phyloP scores from a whole-genome alignment of 2,113 vertebrate genomes.

The Aldabrachelys gigantea region DNA sequence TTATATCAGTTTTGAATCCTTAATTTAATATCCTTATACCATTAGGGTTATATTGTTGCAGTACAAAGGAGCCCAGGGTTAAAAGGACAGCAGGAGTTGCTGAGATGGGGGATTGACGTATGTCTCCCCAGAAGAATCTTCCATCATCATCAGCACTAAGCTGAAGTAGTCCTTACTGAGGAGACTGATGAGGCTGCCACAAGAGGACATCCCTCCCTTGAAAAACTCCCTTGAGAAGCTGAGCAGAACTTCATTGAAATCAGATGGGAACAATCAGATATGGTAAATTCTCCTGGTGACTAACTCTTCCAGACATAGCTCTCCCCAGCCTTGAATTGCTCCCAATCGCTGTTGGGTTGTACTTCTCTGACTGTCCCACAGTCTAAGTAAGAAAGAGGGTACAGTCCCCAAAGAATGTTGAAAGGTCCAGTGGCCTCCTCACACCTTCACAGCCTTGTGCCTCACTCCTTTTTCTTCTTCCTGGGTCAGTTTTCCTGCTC shows the following conservation, averaged over 20 bases:
- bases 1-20: conserved; percentile 1
- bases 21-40: background rate
- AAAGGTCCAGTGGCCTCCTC: background rate
- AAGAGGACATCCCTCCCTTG: background rate
- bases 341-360: no score
- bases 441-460: background rate
- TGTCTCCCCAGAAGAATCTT: background rate
- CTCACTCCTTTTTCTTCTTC: background rate
- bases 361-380: background rate
- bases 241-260: background rate
- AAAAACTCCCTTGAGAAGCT: background rate
- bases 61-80: background rate
- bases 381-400: background rate
- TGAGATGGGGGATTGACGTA: background rate
- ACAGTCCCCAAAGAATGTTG: background rate
- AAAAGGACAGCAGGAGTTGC: background rate
- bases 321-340: background rate
- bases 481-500: background rate
- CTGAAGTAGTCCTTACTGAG: background rate
- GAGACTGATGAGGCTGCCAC: background rate
- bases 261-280: background rate
- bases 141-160: background rate
- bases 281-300: background rate
- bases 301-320: background rate
- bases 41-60: background rate